Evolutionary conservation across 1,140 invertebrate species (phyloP), one percentile per base, ranked within the genome.

Genomic region (Araneus ventricosus): DNA sequence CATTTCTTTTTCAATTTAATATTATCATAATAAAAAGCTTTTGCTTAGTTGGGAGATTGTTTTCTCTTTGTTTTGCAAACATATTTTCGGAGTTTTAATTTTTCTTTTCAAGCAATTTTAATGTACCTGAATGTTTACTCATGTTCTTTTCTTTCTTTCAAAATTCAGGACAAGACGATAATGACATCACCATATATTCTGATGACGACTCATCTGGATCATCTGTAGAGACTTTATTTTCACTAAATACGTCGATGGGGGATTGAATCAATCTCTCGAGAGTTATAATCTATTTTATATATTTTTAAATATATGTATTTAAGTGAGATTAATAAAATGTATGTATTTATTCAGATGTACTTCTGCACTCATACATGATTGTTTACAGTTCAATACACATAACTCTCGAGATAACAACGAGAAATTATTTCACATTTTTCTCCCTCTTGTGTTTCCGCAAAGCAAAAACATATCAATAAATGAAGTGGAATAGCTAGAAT

Each of bases 141-240:
- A 27, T 63, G 7, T n/a, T n/a, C n/a, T 63, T 27, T n/a, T 67
- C 8, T n/a, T 27, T 67, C 63, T 30, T 27, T 24, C 2, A 14
- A 22, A 75, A 75, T 37, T 34, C 37, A 75, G 70, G 30, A 20
- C 27, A 34, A 75, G 30, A 75, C 5, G 70, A 75, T 37, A 34
- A 34, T 5, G 70, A 75, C 20, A 75, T 75, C 27, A 75, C 30
- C 17, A 30, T 75, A 17, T 75, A 75, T 34, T 75, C 70, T 6
- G 70, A 52, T 52, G 45, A 75, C 20, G 70, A 75, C 10, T 75
- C 70, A 34, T 75, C 70, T 14, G 70, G 70, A 34, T 75, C 70
- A 75, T 75, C 70, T 22, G 70, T 75, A 75, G 70, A 75, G 70
- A 37, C 70, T 75, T 75, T 75, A 75, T 75, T 75, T 75, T 75